phyloP scores from a whole-genome alignment of 2,888 invertebrate species.

The Heliconius charithonia region DNA sequence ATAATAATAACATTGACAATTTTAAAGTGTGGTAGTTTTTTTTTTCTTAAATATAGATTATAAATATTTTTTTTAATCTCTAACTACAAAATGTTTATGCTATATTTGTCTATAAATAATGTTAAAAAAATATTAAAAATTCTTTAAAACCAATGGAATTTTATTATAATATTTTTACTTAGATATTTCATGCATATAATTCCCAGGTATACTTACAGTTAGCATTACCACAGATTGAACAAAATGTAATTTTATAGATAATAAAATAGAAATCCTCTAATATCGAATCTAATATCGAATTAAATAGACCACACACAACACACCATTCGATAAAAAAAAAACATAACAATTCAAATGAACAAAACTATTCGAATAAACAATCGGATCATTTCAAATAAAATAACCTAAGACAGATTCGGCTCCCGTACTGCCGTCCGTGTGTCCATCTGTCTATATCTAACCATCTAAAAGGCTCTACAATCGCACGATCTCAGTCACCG shows the following conservation, averaged over 20 bases:
- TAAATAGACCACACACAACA: conserved; percentile 4
- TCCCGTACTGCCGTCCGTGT: conserved; percentile 35
- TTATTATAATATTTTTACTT: too few species aligned
- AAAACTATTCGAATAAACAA: conserved; percentile 21
- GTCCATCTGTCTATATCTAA: conserved; percentile 67
- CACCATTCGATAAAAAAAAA: conserved; percentile 12
- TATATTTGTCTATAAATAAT: too few species aligned
- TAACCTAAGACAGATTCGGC: conserved; percentile 34
- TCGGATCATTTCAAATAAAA: conserved; percentile 36
- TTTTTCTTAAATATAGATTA: neutral
- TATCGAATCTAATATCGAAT: conserved; percentile 2
- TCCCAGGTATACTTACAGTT: too few species aligned
- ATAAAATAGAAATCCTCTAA: neutral
- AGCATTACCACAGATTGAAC: neutral
- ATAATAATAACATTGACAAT: too few species aligned
- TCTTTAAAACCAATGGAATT: too few species aligned
- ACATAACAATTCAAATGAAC: conserved; percentile 14
- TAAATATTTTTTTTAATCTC: too few species aligned
- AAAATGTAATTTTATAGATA: neutral
- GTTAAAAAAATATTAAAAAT: too few species aligned
- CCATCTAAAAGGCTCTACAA: conserved; percentile 77
- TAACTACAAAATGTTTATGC: neutral
- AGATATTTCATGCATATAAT: too few species aligned
- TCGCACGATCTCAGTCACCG: conserved; percentile 79
- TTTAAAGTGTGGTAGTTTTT: too few species aligned